phyloP scores from a whole-genome alignment of 2,797 vertebrate genomes.

The Loriculus beryllinus region DNA sequence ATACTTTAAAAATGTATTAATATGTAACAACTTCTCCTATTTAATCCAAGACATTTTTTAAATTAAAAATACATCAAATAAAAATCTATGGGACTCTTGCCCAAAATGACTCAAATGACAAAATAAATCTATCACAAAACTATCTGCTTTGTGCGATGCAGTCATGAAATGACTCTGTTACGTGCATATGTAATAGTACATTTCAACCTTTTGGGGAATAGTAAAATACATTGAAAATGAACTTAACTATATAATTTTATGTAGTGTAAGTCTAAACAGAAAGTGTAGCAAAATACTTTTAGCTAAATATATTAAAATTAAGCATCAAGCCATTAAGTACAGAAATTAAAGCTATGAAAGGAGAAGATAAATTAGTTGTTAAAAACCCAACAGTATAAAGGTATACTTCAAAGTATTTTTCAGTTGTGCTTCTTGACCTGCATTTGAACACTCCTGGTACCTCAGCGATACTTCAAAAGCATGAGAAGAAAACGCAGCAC shows the following conservation, averaged over 20 bases:
- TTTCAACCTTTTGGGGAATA: neutral
- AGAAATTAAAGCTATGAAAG: neutral
- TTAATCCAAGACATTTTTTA: neutral
- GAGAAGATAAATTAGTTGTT: neutral
- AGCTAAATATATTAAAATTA: constrained; percentile 7
- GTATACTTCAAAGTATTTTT: neutral
- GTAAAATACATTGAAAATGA: neutral
- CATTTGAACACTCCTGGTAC: neutral
- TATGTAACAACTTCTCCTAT: constrained; percentile 8
- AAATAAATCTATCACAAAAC: constrained; percentile 35
- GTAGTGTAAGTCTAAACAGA: neutral
- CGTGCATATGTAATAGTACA: neutral
- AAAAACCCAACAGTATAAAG: neutral
- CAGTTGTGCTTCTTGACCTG: neutral
- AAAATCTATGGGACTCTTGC: neutral
- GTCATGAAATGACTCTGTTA: neutral
- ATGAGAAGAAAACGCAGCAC: neutral
- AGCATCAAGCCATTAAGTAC: neutral
- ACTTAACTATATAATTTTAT: neutral
- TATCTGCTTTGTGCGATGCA: neutral
- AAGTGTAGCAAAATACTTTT: neutral
- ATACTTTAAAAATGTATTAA: constrained; percentile 43
- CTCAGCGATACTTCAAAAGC: neutral
- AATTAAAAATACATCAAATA: constrained; percentile 53
- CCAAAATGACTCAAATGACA: constrained; percentile 7